Percentiles rank a stretch among this genome's conserved stretches.
phyloP scores from a whole-genome alignment of 2,888 invertebrate genomes.

The Hydriomena furcata region DNA sequence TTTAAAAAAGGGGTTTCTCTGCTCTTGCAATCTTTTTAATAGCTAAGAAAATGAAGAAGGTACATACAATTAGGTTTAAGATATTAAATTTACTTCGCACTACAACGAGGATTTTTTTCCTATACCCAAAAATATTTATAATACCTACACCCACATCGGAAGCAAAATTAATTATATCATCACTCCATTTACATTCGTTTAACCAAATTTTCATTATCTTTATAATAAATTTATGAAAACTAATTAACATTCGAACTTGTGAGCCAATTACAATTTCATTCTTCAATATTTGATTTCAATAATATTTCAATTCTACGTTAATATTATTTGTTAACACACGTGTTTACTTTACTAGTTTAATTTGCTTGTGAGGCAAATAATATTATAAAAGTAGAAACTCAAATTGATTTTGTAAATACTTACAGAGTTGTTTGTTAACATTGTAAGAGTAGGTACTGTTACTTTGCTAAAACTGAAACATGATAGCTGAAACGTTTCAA shows the following conservation, averaged over 20 bases:
- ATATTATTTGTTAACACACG: slow-evolving; percentile 8
- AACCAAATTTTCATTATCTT: slow-evolving; percentile 3
- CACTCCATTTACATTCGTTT: slow-evolving; percentile 7
- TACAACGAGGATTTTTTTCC: no score
- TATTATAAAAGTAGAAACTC: background rate
- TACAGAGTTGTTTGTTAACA: background rate
- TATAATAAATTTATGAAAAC: slow-evolving; percentile 7
- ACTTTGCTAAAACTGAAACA: no score
- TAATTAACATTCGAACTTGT: slow-evolving; percentile 16
- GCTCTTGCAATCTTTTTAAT: no score
- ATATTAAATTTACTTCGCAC: no score
- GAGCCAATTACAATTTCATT: slow-evolving; percentile 10
- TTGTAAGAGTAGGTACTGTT: no score
- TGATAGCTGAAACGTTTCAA: no score
- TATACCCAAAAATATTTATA: no score
- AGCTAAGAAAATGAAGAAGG: no score
- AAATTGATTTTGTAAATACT: slow-evolving; percentile 5
- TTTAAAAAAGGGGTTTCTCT: no score
- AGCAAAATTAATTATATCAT: background rate
- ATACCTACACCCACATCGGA: no score
- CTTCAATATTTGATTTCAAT: slow-evolving; percentile 15
- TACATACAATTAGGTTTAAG: no score
- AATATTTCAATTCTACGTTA: slow-evolving; percentile 4
- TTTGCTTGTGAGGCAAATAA: slow-evolving; percentile 3
- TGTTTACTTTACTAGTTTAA: slow-evolving; percentile 10